Percentiles rank a stretch among this genome's conserved stretches.
Conservation (phyloP, 2,888 invertebrate species). For the Lottia gigantea region DNA sequence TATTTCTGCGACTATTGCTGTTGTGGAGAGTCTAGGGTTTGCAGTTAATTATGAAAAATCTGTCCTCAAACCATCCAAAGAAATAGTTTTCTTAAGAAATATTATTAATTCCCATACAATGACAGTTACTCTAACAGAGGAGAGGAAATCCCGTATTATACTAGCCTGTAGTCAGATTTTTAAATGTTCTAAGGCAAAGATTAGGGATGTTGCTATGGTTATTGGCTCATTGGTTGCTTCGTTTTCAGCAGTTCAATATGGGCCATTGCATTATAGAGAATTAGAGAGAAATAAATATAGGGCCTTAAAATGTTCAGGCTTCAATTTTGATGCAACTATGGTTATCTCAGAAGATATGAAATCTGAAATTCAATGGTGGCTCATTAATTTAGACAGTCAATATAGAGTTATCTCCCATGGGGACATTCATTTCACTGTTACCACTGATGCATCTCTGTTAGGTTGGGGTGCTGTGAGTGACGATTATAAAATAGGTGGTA, state of each 20-base stretch:
- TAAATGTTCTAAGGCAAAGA: background rate
- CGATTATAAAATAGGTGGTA: background rate
- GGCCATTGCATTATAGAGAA: background rate
- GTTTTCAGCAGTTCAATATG: slow-evolving; percentile 2
- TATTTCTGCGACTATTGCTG: background rate
- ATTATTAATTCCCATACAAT: no score
- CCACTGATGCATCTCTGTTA: background rate
- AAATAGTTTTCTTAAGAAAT: background rate
- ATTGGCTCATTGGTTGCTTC: background rate
- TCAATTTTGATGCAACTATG: background rate
- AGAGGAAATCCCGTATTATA: no score
- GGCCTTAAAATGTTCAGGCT: background rate
- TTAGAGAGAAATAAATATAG: background rate
- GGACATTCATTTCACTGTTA: background rate
- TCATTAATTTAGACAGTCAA: background rate
- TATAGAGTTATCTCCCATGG: background rate
- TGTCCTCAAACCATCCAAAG: background rate
- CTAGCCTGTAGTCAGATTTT: no score
- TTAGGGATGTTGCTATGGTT: background rate
- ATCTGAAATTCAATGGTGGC: background rate
- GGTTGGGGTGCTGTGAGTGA: no score
- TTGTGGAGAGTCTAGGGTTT: background rate
- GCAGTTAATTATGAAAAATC: background rate
- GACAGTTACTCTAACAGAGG: no score
- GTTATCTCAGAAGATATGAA: background rate